Conservation (phyloP, 2,113 vertebrate species). For the Dipodomys stephensi region DNA sequence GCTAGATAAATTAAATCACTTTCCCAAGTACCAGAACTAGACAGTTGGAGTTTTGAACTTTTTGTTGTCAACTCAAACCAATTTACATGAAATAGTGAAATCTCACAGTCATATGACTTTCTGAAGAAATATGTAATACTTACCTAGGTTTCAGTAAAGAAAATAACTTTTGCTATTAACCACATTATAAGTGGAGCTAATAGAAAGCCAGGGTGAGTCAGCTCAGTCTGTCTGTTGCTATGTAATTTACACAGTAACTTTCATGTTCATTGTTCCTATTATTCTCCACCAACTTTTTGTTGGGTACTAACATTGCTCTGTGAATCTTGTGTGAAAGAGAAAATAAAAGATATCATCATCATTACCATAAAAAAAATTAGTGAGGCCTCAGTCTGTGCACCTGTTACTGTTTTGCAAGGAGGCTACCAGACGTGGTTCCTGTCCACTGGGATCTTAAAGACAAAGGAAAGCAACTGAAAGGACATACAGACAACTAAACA, state of each 20-base stretch:
- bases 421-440: conserved; percentile 50
- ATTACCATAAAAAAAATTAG: conserved; percentile 63
- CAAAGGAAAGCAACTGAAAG: conserved; percentile 64
- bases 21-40: neutral
- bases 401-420: conserved; percentile 67
- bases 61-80: neutral
- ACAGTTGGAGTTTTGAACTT: neutral
- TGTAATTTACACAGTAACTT: neutral
- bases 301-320: neutral
- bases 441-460: conserved; percentile 69
- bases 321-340: neutral
- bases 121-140: conserved; percentile 26
- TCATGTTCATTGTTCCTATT: conserved; percentile 7
- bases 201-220: neutral
- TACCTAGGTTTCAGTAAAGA: neutral
- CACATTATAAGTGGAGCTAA: neutral
- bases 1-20: conserved; percentile 25
- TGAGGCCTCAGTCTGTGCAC: conserved; percentile 64
- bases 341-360: conserved; percentile 46
- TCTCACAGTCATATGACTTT: neutral
- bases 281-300: conserved; percentile 3
- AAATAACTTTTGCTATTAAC: neutral
- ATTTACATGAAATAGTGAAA: conserved; percentile 32
- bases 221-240: neutral
- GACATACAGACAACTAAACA: conserved; percentile 80